Evolutionary conservation across 2,888 invertebrate genomes (phyloP), one percentile per base, ranked within the genome.

Genomic region (Agriopis marginaria): DNA sequence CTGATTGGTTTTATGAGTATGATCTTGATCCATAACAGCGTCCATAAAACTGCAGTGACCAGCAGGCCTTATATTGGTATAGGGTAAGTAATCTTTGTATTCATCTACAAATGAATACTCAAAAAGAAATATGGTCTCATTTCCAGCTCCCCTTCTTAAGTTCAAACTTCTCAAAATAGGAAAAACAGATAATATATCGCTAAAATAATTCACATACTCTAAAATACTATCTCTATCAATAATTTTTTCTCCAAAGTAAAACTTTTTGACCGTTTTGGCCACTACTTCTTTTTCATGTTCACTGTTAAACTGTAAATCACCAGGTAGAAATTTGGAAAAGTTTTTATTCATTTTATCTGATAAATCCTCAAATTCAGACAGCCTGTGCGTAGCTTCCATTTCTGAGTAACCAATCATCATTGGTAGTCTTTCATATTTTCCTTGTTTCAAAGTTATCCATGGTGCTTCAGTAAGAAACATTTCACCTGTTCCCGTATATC

Each of bases 271-370:
- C 51, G 49, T 58, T 14, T 72, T 49, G 0, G 77, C 74, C 0
- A 81, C 44, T 12, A 71, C 47, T 39, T 74, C 68, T 56, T 70
- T 78, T 45, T 81, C 74, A 44, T 68, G 39, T 11, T 66, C 50
- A 40, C 51, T 64, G 14, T 23, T 45, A 45, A 72, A 72, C 53
- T 75, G 47, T 10, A 82, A 76, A 69, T 81, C 77, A 11, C 54
- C 71, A 7, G 82, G 81, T 23, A 83, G 44, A 64, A 79, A 82
- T 39, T 78, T 68, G 9, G 73, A 68, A 45, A 69, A 72, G 40
- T 69, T 69, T 23, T 40, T 50, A 45, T 63, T 63, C 66, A 70
- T 70, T 23, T 55, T 54, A 7, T 23, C 55, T 23, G 23, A 53
- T n/a, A 11, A 17, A 10, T 17, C 3, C 53, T 66, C 66, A 44